Evolutionary conservation across 2,113 vertebrate genomes (phyloP).

Genomic region (Heteronetta atricapilla): DNA sequence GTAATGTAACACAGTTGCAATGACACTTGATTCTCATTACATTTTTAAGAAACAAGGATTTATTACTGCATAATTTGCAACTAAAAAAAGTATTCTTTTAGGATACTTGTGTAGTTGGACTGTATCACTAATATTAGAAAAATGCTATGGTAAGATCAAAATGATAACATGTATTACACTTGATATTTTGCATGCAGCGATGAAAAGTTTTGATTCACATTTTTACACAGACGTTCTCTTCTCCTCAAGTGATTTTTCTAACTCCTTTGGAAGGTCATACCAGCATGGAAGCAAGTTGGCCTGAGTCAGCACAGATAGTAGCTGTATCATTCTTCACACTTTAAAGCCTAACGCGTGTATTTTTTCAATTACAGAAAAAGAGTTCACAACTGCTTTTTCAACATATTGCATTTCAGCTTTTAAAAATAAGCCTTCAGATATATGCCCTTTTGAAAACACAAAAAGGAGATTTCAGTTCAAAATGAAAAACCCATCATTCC

Average conservation of each 20-base stretch:
- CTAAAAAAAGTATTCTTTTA: neutral
- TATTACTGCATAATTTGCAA: constrained; percentile 9
- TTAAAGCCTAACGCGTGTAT: constrained; percentile 56
- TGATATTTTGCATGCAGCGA: constrained; percentile 45
- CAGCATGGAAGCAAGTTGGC: constrained; percentile 66
- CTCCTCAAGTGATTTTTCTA: constrained; percentile 54
- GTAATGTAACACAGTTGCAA: neutral
- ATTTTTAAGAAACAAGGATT: constrained; percentile 10
- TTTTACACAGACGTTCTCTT: constrained; percentile 42
- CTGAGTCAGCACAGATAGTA: constrained; percentile 71
- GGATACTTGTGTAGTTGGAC: neutral
- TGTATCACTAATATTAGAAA: neutral
- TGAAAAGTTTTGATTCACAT: constrained; percentile 55
- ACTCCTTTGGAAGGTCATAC: constrained; percentile 56
- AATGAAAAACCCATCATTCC: constrained; percentile 64
- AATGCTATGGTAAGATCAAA: neutral
- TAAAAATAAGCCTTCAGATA: constrained; percentile 74
- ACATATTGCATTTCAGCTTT: constrained; percentile 72
- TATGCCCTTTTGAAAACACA: constrained; percentile 66
- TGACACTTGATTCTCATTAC: constrained; percentile 30
- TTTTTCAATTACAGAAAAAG: constrained; percentile 69
- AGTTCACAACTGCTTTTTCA: constrained; percentile 69
- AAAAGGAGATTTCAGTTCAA: constrained; percentile 66
- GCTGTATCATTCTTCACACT: constrained; percentile 62
- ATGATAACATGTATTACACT: neutral